phyloP scores from a whole-genome alignment of 2,797 vertebrate species.

The Aphelocoma californica region DNA sequence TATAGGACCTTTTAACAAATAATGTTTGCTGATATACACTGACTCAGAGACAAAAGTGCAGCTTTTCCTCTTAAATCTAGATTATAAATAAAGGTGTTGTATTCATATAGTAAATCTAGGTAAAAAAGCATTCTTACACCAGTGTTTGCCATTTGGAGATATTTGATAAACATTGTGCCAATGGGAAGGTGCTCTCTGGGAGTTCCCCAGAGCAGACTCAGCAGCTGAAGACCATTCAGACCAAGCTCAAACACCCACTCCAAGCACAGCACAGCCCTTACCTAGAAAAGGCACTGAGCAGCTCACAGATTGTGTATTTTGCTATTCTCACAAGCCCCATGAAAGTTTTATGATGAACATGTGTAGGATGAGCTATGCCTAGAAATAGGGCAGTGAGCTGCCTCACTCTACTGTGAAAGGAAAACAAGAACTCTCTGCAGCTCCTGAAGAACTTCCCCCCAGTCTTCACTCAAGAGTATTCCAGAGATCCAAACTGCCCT shows the following conservation, averaged over 20 bases:
- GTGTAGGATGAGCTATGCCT: background rate
- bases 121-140: background rate
- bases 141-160: background rate
- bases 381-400: background rate
- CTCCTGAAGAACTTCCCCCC: background rate
- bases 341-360: background rate
- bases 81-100: background rate
- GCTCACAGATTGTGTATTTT: background rate
- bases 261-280: background rate
- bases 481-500: background rate
- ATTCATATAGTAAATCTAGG: background rate
- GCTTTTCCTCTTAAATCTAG: background rate
- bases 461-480: background rate
- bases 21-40: background rate
- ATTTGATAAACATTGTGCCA: background rate
- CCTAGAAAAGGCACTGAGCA: background rate
- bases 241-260: background rate
- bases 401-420: background rate
- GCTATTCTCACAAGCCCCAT: background rate
- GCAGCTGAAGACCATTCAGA: background rate
- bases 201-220: background rate
- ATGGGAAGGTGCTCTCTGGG: background rate
- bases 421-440: background rate
- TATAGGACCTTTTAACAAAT: background rate
- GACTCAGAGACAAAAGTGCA: background rate